Percentiles rank a stretch among this genome's conserved stretches.
Conservation (phyloP, 1,140 invertebrate species). For the Lepidotrigona ventralis region DNA sequence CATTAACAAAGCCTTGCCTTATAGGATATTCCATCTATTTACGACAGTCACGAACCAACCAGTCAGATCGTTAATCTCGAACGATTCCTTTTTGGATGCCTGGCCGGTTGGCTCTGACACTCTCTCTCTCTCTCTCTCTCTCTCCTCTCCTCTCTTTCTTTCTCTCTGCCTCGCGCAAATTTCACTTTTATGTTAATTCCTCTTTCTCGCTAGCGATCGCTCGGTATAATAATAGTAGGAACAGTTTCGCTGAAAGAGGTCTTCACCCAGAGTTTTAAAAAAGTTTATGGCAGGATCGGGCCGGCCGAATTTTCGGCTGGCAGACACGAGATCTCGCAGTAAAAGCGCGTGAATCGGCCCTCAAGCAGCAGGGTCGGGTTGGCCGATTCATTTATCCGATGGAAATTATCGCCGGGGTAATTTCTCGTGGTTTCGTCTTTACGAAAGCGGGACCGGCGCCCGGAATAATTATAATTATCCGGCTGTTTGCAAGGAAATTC, state of each 20-base stretch:
- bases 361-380: neutral
- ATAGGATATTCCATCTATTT: conserved; percentile 66
- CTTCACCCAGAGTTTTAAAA: neutral
- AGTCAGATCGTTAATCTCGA: conserved; percentile 52
- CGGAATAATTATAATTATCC: conserved; percentile 39
- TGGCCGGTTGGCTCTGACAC: too few species aligned
- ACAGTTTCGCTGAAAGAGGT: neutral
- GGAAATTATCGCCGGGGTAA: conserved; percentile 29
- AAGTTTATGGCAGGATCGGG: neutral
- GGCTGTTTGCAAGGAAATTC: conserved; percentile 17
- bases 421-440: conserved; percentile 25
- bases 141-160: too few species aligned
- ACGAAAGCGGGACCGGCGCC: neutral
- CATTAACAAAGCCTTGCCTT: conserved; percentile 66
- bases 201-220: neutral
- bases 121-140: neutral
- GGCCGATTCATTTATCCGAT: conserved; percentile 33
- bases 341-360: neutral
- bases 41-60: conserved; percentile 63
- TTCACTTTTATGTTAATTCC: neutral
- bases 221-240: neutral
- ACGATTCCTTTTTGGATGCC: conserved; percentile 47
- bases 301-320: neutral
- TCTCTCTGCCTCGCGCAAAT: neutral
- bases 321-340: neutral